Conservation (phyloP, 2,113 vertebrate species). For the Amphiprion percula region DNA sequence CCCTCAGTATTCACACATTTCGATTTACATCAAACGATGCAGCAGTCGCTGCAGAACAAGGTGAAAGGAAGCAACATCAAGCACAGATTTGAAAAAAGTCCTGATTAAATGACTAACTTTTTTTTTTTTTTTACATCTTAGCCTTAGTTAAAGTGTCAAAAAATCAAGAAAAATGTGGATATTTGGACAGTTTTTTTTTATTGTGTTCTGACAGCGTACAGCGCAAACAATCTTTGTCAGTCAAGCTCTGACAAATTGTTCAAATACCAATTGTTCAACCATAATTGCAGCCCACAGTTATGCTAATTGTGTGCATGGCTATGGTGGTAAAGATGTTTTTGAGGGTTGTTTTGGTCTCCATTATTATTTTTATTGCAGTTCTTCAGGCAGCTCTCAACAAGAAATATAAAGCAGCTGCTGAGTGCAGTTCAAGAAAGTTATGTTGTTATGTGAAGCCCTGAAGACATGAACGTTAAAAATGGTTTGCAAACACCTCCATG, state of each 20-base stretch:
- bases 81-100: too few relatives aligned
- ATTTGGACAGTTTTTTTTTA: too few relatives aligned
- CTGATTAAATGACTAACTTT: too few relatives aligned
- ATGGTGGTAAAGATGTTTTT: neutral
- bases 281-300: neutral
- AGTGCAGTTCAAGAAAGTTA: neutral
- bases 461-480: neutral
- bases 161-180: neutral
- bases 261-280: too few relatives aligned
- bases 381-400: neutral
- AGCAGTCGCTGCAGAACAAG: neutral
- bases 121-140: neutral
- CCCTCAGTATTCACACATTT: neutral
- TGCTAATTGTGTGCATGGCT: neutral
- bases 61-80: neutral
- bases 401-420: neutral
- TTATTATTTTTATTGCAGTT: neutral
- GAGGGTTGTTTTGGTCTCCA: neutral
- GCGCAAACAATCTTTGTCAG: neutral
- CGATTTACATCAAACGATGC: neutral
- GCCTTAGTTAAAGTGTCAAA: neutral
- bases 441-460: too few relatives aligned
- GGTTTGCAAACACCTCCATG: neutral
- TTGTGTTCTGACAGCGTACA: neutral
- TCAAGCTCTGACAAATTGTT: neutral